Conservation (phyloP, 2,113 vertebrate species). For the Myodes glareolus region DNA sequence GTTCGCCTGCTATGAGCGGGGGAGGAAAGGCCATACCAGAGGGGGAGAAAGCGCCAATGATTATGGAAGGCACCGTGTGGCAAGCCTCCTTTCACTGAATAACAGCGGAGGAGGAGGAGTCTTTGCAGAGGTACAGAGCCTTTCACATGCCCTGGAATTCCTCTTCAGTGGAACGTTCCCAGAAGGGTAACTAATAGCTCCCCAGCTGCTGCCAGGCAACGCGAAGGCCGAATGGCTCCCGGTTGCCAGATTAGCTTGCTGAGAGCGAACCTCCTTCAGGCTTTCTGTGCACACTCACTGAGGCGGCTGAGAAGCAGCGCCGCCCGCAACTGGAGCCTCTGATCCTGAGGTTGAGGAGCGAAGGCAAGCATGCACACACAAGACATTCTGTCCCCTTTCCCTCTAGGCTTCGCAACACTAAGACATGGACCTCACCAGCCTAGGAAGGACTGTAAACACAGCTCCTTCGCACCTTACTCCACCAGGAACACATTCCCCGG, state of each 20-base stretch:
- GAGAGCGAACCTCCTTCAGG: background rate
- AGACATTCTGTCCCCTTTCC: background rate
- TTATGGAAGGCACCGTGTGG: constrained; percentile 34
- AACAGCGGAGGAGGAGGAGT: constrained; percentile 44
- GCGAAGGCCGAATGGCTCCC: background rate
- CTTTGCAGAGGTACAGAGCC: constrained; percentile 67
- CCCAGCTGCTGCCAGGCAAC: constrained; percentile 9
- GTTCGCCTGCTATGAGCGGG: background rate
- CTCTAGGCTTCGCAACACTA: background rate
- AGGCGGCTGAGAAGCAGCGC: background rate
- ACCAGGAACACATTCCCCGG: too few relatives aligned
- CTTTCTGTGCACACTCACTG: background rate
- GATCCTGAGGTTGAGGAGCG: background rate
- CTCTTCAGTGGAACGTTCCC: constrained; percentile 32
- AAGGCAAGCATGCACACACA: background rate
- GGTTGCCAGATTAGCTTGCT: background rate
- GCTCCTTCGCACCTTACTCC: background rate
- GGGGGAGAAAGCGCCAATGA: constrained; percentile 19
- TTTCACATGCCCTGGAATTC: constrained; percentile 31
- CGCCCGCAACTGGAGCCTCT: background rate
- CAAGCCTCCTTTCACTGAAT: constrained; percentile 45
- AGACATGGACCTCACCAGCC: background rate
- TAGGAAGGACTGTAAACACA: background rate
- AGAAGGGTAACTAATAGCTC: background rate
- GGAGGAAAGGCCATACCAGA: background rate